Percentiles rank a stretch among this genome's conserved stretches.
Conservation (phyloP, 2,888 invertebrate genomes). For the Therioaphis trifolii region DNA sequence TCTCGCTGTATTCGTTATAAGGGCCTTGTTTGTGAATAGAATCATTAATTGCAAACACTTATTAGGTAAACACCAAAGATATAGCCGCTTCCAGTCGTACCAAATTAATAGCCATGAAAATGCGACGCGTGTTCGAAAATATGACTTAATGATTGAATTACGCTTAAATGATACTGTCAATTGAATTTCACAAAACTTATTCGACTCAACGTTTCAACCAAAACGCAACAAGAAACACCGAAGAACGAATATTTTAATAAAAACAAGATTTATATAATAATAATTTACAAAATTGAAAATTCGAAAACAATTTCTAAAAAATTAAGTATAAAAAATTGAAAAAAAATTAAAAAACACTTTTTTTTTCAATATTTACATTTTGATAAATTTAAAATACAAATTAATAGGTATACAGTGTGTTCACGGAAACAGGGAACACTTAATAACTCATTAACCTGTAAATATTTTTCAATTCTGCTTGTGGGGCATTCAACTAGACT, state of each 20-base stretch:
- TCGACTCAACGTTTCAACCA: not conserved
- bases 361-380: too few species aligned
- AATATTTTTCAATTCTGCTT: too few species aligned
- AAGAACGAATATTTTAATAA: not conserved
- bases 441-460: too few species aligned
- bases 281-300: not conserved
- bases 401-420: too few species aligned
- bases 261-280: not conserved
- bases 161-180: not conserved
- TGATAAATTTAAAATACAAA: too few species aligned
- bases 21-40: slow-evolving; percentile 46
- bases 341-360: not conserved
- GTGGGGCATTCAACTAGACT: too few species aligned
- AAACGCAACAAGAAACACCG: not conserved
- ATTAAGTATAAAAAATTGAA: not conserved
- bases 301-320: not conserved
- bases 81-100: not conserved
- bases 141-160: slow-evolving; percentile 57
- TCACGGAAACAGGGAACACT: too few species aligned
- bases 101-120: slow-evolving; percentile 31
- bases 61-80: slow-evolving; percentile 31
- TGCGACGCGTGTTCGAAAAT: slow-evolving; percentile 12
- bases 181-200: slow-evolving; percentile 21
- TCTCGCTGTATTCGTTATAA: slow-evolving; percentile 15
- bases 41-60: slow-evolving; percentile 53